phyloP scores from a whole-genome alignment of 2,888 invertebrate species.

The Hypselothyrea guttata region DNA sequence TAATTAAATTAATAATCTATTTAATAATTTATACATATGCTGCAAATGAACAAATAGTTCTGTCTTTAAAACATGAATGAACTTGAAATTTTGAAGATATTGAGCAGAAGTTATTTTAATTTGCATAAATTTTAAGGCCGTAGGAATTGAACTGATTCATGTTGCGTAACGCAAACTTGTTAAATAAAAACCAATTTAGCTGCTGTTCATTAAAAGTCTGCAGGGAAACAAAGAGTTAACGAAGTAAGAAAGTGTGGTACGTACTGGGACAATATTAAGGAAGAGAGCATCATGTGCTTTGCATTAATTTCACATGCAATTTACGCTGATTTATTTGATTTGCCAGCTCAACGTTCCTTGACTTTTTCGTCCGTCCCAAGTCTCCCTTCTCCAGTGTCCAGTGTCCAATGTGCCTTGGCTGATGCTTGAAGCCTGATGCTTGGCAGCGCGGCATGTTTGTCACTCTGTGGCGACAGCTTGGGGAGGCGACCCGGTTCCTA shows the following conservation, averaged over 20 bases:
- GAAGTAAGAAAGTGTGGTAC: too few relatives aligned
- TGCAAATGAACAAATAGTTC: too few relatives aligned
- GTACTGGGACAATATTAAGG: background rate
- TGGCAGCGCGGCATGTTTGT: conserved; percentile 56
- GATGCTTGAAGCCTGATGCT: conserved; percentile 18
- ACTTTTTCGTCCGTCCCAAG: background rate
- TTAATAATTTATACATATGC: too few relatives aligned
- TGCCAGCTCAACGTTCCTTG: conserved; percentile 49
- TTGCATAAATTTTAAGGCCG: background rate
- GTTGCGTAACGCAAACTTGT: conserved; percentile 22
- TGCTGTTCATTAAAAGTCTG: conserved; percentile 38
- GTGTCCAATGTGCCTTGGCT: conserved; percentile 11
- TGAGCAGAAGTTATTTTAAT: background rate
- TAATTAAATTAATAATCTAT: too few relatives aligned
- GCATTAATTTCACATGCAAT: conserved; percentile 79
- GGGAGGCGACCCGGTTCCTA: conserved; percentile 46
- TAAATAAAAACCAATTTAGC: conserved; percentile 12
- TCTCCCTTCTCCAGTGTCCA: conserved; percentile 1
- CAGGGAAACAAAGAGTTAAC: background rate
- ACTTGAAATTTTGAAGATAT: too few relatives aligned
- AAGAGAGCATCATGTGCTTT: conserved; percentile 46
- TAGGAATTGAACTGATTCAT: conserved; percentile 1
- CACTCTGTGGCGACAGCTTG: conserved; percentile 42
- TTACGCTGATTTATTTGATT: conserved; percentile 79
- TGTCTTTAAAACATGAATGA: too few relatives aligned